Base-by-base conservation (phyloP, 2,888 invertebrate genomes). In the Fragum sueziense region DNA sequence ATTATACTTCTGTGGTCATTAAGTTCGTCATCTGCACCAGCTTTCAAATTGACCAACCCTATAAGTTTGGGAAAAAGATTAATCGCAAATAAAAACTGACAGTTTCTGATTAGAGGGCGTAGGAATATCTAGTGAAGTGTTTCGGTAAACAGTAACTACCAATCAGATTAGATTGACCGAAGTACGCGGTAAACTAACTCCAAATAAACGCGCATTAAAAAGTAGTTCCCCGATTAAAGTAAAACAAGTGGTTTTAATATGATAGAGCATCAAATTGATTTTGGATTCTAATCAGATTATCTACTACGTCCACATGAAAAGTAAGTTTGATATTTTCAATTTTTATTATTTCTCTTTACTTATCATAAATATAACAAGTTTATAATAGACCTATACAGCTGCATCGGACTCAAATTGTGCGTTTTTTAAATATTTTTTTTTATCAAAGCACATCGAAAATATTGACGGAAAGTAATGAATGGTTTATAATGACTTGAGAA, bases 81-180 rank as follows among this genome's bases (percentile, higher is more conserved):
- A 29, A 27, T 61, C 62, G 41, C 57, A 71, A 73, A 84, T 84
- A 77, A 80, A 79, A 79, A 31, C 59, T 80, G 84, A 81, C 80
- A 81, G 61, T 61, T 51, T 34, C 80, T 70, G 82, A 82, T 80
- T 78, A 82, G 62, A 69, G 14, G 29, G 80, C 74, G 79, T 52
- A 79, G n/a, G 52, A 33, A 70, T 70, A 70, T 57, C 33, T 33
- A 9, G 47, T 41, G 41, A 27, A 62, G 65, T 65, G 65, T 22
- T 65, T 41, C 54, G 70, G 70, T 70, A 70, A 52, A 70, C 54
- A 70, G 33, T 47, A 25, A 74, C 80, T 79, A 79, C 84, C 84
- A 84, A 84, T 84, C 79, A 84, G 70, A 65, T 33, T 34, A 69
- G 34, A 71, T 7, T 54, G 65, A 47, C 76, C 79, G 57, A 31